A percentile compares a stretch with the other conserved stretches of the same genome.
phyloP scores from a whole-genome alignment of 2,888 invertebrate genomes.

The Cantharis rufa region DNA sequence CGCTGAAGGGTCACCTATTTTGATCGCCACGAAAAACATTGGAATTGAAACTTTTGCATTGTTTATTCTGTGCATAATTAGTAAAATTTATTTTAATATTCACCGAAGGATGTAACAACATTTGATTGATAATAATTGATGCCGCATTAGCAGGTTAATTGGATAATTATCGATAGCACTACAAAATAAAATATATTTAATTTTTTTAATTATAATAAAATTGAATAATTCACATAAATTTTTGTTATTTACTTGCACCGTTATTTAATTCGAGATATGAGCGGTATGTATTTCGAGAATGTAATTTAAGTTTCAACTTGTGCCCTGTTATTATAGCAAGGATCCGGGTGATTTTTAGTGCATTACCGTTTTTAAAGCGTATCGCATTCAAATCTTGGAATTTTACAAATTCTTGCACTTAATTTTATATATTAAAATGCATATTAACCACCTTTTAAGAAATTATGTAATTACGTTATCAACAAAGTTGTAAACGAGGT shows the following conservation, averaged over 20 bases:
- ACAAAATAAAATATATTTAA: neutral
- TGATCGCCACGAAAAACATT: no score
- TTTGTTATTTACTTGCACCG: conserved; percentile 4
- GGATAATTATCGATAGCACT: no score
- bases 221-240: neutral
- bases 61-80: no score
- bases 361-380: conserved; percentile 27
- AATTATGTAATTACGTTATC: neutral
- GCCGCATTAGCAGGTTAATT: no score
- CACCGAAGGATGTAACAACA: neutral
- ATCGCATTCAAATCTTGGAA: conserved; percentile 14
- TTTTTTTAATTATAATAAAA: neutral
- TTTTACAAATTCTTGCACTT: neutral
- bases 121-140: no score
- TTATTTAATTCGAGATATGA: conserved; percentile 14
- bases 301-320: conserved; percentile 24
- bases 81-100: neutral
- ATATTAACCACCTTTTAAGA: neutral
- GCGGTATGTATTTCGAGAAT: neutral
- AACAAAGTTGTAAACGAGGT: neutral
- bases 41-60: no score
- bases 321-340: conserved; percentile 23
- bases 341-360: conserved; percentile 25
- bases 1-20: no score
- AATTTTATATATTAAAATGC: neutral